phyloP scores from a whole-genome alignment of 2,888 invertebrate genomes.

The Oligia fasciuncula region DNA sequence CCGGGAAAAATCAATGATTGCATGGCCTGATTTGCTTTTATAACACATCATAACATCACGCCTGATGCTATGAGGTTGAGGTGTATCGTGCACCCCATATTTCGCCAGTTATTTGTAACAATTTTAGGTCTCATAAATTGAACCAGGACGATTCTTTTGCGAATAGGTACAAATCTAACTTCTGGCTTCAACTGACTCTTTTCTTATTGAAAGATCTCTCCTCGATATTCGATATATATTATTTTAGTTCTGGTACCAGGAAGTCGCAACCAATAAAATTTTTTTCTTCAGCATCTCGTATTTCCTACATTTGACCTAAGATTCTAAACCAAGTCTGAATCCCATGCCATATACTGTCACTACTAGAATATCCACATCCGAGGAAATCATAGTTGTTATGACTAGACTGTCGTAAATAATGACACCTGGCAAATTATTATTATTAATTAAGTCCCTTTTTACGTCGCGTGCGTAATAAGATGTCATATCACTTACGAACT shows the following conservation, averaged over 20 bases:
- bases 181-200: neutral
- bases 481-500: slow-evolving; percentile 13
- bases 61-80: neutral
- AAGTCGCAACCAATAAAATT: too few species aligned
- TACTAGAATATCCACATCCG: neutral
- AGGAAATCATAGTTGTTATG: neutral
- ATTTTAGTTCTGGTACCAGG: neutral
- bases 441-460: too few species aligned
- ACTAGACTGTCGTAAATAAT: neutral
- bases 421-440: neutral
- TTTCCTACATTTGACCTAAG: neutral
- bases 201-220: neutral
- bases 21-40: neutral
- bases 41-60: neutral
- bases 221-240: neutral
- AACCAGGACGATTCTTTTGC: neutral
- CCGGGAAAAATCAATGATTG: neutral
- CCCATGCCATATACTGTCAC: neutral
- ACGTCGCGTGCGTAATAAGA: neutral
- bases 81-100: neutral
- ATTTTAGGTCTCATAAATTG: neutral
- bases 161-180: neutral
- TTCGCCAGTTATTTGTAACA: neutral
- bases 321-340: neutral
- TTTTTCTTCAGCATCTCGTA: too few species aligned